Evolutionary conservation across 2,888 invertebrate genomes (phyloP), one percentile per base, ranked within the genome.

Genomic region (Formica aserva): DNA sequence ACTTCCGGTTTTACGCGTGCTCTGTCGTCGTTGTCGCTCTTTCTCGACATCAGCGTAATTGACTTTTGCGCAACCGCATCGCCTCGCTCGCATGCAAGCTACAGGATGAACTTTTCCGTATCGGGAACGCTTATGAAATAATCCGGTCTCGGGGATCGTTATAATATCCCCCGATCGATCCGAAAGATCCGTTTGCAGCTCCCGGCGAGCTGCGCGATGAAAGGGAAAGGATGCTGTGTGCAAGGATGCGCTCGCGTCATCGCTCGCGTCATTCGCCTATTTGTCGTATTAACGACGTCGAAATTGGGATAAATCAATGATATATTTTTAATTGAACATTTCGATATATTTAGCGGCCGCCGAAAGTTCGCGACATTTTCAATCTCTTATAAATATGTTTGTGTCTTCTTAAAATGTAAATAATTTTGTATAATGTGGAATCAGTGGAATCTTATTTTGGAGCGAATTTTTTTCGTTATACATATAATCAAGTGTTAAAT

Each of bases 81-180:
- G 82, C 6, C 83, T 76, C 66, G 74, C 71, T 57, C 84, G 85
- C 86, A 86, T 75, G 87, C 83, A 91, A 89, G 83, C 67, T 88
- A 91, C 88, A 11, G 90, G 92, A 92, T 93, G 92, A 92, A 93
- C 93, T 93, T 93, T 93, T 93, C 93, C 93, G 91, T 92, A 93
- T 93, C 91, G 93, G 89, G 93, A 91, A 93, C 92, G 92, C 92
- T 93, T 93, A 92, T 92, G 93, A 93, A 93, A 93, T 93, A 93
- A 93, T 93, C 90, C 90, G 77, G 52, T 72, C 87, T 81, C 76
- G 88, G 90, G 88, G 90, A 92, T 92, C 91, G 69, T 55, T 69
- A 35, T 45, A 52, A 52, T 52, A 45, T 32, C 66, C 22, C 77
- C 35, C 22, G 26, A 22, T 72, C 55, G 88, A 87, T 84, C 77